Percentiles rank a stretch among this genome's conserved stretches.
These are phyloP conservation scores for Laspeyria flexula DNA, from an alignment of 2,888 invertebrate species.

Conservation along the genomic window DNA sequence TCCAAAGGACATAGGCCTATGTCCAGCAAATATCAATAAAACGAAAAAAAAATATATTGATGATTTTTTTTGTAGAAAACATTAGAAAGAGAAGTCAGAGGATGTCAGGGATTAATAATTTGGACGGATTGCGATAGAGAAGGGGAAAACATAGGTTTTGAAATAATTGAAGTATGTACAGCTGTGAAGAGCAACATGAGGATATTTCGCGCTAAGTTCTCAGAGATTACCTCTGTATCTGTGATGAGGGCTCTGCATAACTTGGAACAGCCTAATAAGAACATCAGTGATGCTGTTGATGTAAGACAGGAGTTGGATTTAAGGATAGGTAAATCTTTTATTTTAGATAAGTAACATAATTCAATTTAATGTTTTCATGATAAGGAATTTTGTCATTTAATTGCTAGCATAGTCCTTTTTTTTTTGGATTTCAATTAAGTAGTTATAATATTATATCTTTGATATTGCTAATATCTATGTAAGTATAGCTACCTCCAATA, in stretches of 20 bases:
- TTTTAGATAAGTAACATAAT: too few species aligned
- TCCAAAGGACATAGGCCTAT: too few species aligned
- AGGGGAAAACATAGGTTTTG: conserved; percentile 99
- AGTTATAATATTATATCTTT: too few species aligned
- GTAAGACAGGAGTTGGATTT: conserved; percentile 96
- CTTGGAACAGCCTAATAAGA: conserved; percentile 92
- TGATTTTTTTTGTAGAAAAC: conserved; percentile 84
- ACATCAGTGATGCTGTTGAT: conserved; percentile 96
- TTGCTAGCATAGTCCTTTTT: too few species aligned
- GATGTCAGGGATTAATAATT: conserved; percentile 93
- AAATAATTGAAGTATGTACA: conserved; percentile 96
- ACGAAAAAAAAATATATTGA: not conserved
- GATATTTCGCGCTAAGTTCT: conserved; percentile 95
- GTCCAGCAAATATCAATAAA: too few species aligned
- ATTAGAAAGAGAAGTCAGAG: conserved; percentile 88
- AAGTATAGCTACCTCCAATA: too few species aligned
- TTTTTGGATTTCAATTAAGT: too few species aligned
- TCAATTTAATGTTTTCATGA: too few species aligned
- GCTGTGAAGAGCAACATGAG: conserved; percentile 90
- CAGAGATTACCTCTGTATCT: conserved; percentile 96
- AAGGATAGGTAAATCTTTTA: conserved; percentile 89
- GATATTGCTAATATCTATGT: too few species aligned
- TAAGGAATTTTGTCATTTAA: too few species aligned
- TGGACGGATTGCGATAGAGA: conserved; percentile 99
- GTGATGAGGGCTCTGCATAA: conserved; percentile 92